Percentiles rank a stretch among this genome's conserved stretches.
phyloP scores from a whole-genome alignment of 2,888 invertebrate species.

The Platycnemis pennipes region DNA sequence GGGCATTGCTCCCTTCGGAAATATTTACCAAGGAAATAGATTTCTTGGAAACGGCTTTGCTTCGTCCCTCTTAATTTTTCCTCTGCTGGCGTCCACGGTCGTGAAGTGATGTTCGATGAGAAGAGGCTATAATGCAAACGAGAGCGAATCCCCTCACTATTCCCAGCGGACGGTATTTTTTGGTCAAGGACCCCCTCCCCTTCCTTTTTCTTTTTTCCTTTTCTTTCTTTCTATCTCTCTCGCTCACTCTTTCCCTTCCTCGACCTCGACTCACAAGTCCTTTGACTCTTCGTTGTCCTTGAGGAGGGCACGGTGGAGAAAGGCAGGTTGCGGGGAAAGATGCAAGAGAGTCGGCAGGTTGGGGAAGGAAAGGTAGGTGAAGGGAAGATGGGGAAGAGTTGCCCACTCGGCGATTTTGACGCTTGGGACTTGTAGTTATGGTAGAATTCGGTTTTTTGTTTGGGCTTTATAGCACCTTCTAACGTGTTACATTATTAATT shows the following conservation, averaged over 20 bases:
- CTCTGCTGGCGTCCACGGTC: not conserved
- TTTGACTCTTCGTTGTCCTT: not conserved
- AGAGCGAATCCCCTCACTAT: not conserved
- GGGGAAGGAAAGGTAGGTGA: not conserved
- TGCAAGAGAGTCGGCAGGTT: not conserved
- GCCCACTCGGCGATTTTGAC: not conserved
- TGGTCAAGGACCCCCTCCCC: not conserved
- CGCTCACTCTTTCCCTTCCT: not conserved
- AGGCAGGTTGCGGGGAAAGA: not conserved
- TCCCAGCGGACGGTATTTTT: not conserved
- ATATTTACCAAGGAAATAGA: conserved; percentile 16
- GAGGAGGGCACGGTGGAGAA: conserved; percentile 11
- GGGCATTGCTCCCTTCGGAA: not conserved
- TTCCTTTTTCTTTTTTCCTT: not conserved
- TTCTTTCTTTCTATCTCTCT: not conserved
- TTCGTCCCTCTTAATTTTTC: not conserved
- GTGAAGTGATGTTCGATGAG: not conserved
- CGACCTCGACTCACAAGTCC: not conserved
- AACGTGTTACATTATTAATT: no score
- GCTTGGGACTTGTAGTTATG: no score
- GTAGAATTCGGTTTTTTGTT: no score
- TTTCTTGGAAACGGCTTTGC: not conserved
- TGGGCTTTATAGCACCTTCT: no score
- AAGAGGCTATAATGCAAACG: not conserved
- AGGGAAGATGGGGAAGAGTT: not conserved